These are phyloP conservation scores for Sebastes dallii DNA, from an alignment of 2,797 vertebrate genomes.

Conservation along the genomic window DNA sequence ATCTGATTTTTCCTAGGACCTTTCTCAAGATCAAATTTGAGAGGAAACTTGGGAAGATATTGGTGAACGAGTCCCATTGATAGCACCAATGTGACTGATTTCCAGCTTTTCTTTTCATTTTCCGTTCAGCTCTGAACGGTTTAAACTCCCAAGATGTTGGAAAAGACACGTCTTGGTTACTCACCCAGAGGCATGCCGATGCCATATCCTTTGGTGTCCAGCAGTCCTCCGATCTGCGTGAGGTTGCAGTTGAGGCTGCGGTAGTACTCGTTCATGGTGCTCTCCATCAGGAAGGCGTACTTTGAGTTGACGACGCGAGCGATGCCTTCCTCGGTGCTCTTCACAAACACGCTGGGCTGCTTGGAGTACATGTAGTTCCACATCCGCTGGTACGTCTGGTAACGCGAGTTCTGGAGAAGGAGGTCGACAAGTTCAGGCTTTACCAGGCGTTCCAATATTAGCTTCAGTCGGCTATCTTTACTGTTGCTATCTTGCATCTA, in stretches of 20 bases:
- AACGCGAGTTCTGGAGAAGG: slow-evolving; percentile 86
- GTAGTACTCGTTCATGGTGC: slow-evolving; percentile 95
- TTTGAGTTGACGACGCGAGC: slow-evolving; percentile 92
- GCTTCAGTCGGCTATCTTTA: not conserved
- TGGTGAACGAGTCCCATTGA: not conserved
- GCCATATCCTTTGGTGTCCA: slow-evolving; percentile 94
- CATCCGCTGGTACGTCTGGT: slow-evolving; percentile 94
- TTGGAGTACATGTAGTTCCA: slow-evolving; percentile 97
- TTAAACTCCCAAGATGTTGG: not conserved
- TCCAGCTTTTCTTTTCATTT: not conserved
- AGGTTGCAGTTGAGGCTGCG: slow-evolving; percentile 92
- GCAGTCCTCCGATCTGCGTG: slow-evolving; percentile 90
- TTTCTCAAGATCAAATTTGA: not conserved
- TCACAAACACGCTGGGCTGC: slow-evolving; percentile 93
- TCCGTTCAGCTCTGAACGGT: not conserved
- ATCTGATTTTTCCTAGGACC: not conserved
- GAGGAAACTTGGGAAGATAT: accelerated
- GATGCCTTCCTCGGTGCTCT: slow-evolving; percentile 93
- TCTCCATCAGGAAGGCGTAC: slow-evolving; percentile 92
- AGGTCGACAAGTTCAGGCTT: not conserved
- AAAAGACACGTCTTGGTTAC: not conserved
- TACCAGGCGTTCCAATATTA: not conserved
- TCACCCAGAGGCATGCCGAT: slow-evolving; percentile 92
- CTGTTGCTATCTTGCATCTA: not conserved
- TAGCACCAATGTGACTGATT: not conserved